Conservation (phyloP, 2,888 invertebrate species). For the Eupithecia pulchellata region DNA sequence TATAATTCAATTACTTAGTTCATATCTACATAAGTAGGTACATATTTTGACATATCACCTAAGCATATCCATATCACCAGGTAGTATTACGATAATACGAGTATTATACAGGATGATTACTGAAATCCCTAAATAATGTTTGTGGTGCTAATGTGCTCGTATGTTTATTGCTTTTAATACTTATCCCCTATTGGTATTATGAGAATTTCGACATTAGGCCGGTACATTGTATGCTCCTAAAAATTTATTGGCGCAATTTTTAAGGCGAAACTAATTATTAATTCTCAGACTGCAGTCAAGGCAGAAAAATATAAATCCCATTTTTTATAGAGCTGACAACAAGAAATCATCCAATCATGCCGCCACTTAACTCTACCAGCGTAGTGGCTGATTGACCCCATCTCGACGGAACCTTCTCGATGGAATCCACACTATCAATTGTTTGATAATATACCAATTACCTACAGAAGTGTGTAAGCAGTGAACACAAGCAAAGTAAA, state of each 20-base stretch:
- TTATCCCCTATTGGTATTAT: background rate
- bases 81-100: background rate
- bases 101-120: background rate
- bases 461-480: background rate
- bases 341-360: background rate
- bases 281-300: background rate
- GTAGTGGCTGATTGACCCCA: background rate
- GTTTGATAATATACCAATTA: background rate
- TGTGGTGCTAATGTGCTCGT: background rate
- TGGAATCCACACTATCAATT: conserved; percentile 6
- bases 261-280: background rate
- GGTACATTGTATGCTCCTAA: background rate
- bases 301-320: background rate
- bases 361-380: background rate
- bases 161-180: background rate
- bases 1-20: too few species aligned
- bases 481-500: background rate
- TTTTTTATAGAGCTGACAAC: background rate
- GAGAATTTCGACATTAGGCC: background rate
- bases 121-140: background rate
- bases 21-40: too few species aligned
- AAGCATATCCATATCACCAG: background rate
- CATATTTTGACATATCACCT: background rate
- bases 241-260: background rate
- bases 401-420: conserved; percentile 1